Conservation (phyloP, 2,888 invertebrate genomes). For the Lasioglossum marginatum region DNA sequence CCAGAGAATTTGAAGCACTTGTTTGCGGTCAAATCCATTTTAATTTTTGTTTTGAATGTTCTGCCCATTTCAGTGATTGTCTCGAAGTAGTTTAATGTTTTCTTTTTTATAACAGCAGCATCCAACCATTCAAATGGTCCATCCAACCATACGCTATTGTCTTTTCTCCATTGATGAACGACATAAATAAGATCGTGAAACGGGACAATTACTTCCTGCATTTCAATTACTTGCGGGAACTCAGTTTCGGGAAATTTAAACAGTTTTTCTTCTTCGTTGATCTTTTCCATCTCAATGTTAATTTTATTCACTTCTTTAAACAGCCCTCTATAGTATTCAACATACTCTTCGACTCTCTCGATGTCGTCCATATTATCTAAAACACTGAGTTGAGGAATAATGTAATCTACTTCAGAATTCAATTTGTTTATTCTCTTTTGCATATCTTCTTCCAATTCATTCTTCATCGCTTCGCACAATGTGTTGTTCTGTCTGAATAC, state of each 20-base stretch:
- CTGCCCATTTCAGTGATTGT: slow-evolving; percentile 85
- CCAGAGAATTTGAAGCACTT: slow-evolving; percentile 81
- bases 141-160: slow-evolving; percentile 87
- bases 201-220: slow-evolving; percentile 81
- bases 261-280: slow-evolving; percentile 87
- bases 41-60: slow-evolving; percentile 83
- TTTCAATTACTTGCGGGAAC: slow-evolving; percentile 86
- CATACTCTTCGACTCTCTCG: slow-evolving; percentile 85
- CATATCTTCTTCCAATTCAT: slow-evolving; percentile 86
- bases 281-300: slow-evolving; percentile 85
- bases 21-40: slow-evolving; percentile 80
- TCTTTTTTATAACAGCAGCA: slow-evolving; percentile 85
- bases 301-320: slow-evolving; percentile 85
- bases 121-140: slow-evolving; percentile 87
- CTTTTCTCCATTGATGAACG: slow-evolving; percentile 86
- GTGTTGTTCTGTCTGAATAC: slow-evolving; percentile 86
- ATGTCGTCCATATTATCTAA: slow-evolving; percentile 86
- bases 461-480: slow-evolving; percentile 86
- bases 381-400: slow-evolving; percentile 85
- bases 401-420: slow-evolving; percentile 85
- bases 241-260: slow-evolving; percentile 86
- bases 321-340: slow-evolving; percentile 84
- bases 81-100: slow-evolving; percentile 85
- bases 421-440: slow-evolving; percentile 85
- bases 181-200: slow-evolving; percentile 83